Evolutionary conservation across 2,797 vertebrate species (phyloP).

Genomic region (Propithecus deckenii): DNA sequence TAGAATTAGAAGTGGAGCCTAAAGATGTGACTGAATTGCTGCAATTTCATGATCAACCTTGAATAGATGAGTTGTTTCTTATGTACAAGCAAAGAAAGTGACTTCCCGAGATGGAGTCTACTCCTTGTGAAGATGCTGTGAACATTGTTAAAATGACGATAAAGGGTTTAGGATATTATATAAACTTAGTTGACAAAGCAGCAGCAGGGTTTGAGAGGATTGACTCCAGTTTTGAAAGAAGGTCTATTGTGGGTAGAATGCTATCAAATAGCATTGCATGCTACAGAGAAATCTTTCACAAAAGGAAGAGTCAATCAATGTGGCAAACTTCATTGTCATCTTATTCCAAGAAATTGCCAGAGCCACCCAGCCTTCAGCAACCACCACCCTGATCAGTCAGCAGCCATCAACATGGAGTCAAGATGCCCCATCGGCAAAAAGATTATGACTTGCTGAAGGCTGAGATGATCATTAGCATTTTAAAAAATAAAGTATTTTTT

Average conservation of each 20-base stretch:
- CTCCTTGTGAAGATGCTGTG: neutral
- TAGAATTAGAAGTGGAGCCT: neutral
- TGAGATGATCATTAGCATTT: neutral
- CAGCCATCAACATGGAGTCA: neutral
- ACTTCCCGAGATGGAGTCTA: neutral
- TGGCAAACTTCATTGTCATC: neutral
- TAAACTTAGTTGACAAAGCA: neutral
- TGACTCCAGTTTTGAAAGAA: neutral
- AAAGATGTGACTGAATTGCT: neutral
- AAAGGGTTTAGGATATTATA: neutral
- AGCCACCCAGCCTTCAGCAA: neutral
- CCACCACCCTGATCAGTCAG: neutral
- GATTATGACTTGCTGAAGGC: neutral
- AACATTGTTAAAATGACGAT: neutral
- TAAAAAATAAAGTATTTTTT: neutral
- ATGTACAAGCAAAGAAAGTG: neutral
- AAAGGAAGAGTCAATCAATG: neutral
- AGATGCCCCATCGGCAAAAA: neutral
- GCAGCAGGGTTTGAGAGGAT: neutral
- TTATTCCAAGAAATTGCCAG: neutral
- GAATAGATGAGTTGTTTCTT: neutral
- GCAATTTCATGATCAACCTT: neutral
- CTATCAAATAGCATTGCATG: neutral
- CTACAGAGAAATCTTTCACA: neutral
- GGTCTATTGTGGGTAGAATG: neutral